These are phyloP conservation scores for Pampus argenteus DNA, from an alignment of 2,797 vertebrate species.

Conservation along the genomic window DNA sequence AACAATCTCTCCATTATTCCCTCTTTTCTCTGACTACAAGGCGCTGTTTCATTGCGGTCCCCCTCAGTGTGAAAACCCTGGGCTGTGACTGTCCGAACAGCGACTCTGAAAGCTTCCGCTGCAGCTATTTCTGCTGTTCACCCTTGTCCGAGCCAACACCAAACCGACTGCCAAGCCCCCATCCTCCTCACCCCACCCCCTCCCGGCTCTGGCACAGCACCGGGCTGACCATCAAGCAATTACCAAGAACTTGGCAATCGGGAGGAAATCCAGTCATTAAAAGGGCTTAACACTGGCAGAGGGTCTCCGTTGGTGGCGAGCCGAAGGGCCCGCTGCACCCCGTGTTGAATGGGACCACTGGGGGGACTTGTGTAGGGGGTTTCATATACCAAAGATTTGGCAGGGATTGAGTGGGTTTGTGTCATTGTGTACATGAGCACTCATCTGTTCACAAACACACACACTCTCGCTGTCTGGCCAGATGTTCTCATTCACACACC, in stretches of 20 bases:
- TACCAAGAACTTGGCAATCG: constrained; percentile 82
- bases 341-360: constrained; percentile 57
- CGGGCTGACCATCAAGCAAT: constrained; percentile 81
- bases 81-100: constrained; percentile 57
- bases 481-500: constrained; percentile 75
- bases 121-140: constrained; percentile 69
- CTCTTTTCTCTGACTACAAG: constrained; percentile 61
- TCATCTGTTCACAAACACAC: constrained; percentile 69
- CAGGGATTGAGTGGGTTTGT: constrained; percentile 56
- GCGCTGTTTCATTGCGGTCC: constrained; percentile 54
- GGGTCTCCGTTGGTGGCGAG: constrained; percentile 64
- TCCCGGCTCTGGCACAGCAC: constrained; percentile 70
- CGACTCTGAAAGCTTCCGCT: constrained; percentile 64
- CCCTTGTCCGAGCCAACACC: constrained; percentile 61
- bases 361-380: constrained; percentile 37
- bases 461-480: constrained; percentile 42
- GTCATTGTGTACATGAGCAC: constrained; percentile 65
- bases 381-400: constrained; percentile 69
- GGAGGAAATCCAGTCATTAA: constrained; percentile 79
- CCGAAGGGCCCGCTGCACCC: constrained; percentile 54
- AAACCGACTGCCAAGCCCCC: constrained; percentile 63
- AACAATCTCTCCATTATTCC: constrained; percentile 72
- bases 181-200: constrained; percentile 21
- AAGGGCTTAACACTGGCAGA: constrained; percentile 79
- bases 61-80: constrained; percentile 66